Evolutionary conservation across 1,140 invertebrate genomes (phyloP).

Genomic region (Nebria ingens): DNA sequence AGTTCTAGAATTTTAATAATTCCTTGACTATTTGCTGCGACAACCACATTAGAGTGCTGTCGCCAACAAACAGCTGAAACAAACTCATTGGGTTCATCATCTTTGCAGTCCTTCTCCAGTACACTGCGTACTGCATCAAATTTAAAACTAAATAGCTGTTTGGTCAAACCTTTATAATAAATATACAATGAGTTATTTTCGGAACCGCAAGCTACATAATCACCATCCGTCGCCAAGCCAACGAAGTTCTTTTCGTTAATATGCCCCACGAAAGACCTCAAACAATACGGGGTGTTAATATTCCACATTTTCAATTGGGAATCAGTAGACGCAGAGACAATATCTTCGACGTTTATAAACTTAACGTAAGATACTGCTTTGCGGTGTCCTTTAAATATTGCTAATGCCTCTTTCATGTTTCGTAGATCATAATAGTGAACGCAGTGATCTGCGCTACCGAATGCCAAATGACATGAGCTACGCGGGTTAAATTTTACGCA

Average conservation of each 20-base stretch:
- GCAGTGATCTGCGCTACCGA: conserved; percentile 93
- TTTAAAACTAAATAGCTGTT: conserved; percentile 78
- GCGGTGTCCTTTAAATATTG: conserved; percentile 81
- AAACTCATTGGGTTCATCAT: conserved; percentile 85
- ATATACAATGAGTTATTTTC: conserved; percentile 92
- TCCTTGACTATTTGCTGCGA: conserved; percentile 94
- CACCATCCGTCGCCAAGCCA: conserved; percentile 88
- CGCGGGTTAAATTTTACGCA: conserved; percentile 94
- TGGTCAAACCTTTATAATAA: conserved; percentile 85
- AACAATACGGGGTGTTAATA: conserved; percentile 65
- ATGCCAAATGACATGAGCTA: conserved; percentile 77
- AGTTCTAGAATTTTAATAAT: conserved; percentile 81
- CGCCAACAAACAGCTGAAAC: conserved; percentile 95
- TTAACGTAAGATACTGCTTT: conserved; percentile 96
- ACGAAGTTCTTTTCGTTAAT: conserved; percentile 97
- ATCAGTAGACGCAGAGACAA: conserved; percentile 93
- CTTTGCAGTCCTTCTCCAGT: conserved; percentile 64
- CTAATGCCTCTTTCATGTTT: conserved; percentile 70
- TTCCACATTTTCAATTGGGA: conserved; percentile 92
- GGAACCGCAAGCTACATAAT: conserved; percentile 91
- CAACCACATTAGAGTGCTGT: conserved; percentile 72
- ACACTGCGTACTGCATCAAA: conserved; percentile 78
- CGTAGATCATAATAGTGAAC: conserved; percentile 94
- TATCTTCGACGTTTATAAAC: conserved; percentile 79
- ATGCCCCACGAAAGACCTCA: conserved; percentile 85